These are phyloP conservation scores for Anseranas semipalmata DNA, from an alignment of 2,113 vertebrate genomes.

Conservation along the genomic window DNA sequence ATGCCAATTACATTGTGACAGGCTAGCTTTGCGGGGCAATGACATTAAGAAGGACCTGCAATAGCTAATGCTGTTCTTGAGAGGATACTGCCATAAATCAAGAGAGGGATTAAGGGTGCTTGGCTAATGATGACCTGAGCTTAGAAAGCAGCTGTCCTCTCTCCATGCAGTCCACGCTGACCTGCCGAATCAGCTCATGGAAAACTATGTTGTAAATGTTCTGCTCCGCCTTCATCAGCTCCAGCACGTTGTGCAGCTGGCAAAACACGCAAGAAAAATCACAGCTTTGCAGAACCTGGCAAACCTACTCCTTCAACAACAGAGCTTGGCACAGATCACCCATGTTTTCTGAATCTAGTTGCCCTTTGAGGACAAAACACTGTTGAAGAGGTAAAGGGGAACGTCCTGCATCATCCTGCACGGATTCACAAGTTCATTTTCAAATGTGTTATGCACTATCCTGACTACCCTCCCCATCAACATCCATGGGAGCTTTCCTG, in stretches of 20 bases:
- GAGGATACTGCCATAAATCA: neutral
- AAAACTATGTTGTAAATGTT: constrained; percentile 90
- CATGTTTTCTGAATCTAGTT: neutral
- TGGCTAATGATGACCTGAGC: constrained; percentile 79
- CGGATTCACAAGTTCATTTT: neutral
- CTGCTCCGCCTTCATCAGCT: constrained; percentile 85
- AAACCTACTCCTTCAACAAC: neutral
- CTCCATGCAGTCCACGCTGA: constrained; percentile 87
- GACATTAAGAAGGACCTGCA: neutral
- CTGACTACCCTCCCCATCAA: neutral
- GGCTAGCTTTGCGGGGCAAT: neutral
- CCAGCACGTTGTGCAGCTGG: constrained; percentile 85
- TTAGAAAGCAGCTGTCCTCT: constrained; percentile 89
- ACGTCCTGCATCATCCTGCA: neutral
- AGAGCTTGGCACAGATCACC: neutral
- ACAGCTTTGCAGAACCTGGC: neutral
- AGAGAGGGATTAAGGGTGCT: neutral
- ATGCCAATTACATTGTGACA: rapidly evolving
- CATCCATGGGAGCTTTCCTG: neutral
- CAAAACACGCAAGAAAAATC: neutral
- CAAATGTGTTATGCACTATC: neutral
- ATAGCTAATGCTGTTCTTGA: neutral
- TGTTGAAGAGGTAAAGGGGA: neutral
- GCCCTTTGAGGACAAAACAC: neutral
- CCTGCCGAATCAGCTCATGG: constrained; percentile 90